Evolutionary conservation across 2,888 invertebrate genomes (phyloP).

Genomic region (Cryptosula pallasiana): DNA sequence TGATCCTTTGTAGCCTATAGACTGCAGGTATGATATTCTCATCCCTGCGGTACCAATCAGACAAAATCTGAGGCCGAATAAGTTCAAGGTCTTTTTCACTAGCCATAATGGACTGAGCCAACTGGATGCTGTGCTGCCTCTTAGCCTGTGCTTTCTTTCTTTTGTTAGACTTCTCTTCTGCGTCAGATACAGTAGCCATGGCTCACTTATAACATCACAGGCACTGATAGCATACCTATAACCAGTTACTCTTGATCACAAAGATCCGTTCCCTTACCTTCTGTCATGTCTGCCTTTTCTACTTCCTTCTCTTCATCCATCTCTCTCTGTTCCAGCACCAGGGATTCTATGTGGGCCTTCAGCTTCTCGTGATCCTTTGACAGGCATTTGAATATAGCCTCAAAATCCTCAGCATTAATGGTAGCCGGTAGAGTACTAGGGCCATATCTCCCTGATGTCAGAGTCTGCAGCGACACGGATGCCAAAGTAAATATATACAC

Average conservation of each 20-base stretch:
- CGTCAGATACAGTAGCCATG: too few species aligned
- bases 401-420: constrained; percentile 52
- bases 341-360: constrained; percentile 48
- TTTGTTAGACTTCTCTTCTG: constrained; percentile 1
- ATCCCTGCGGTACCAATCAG: constrained; percentile 52
- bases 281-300: constrained; percentile 21
- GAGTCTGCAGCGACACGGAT: constrained; percentile 40
- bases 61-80: constrained; percentile 47
- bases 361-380: background rate
- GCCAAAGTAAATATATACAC: background rate
- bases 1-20: constrained; percentile 40
- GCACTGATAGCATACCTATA: too few species aligned
- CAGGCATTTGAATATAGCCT: constrained; percentile 30
- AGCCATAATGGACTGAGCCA: background rate
- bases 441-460: constrained; percentile 55
- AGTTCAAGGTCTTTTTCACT: constrained; percentile 11
- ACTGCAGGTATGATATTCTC: constrained; percentile 44
- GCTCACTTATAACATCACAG: too few species aligned
- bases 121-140: constrained; percentile 34
- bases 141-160: constrained; percentile 17
- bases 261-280: too few species aligned
- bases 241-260: too few species aligned
- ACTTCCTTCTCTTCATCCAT: constrained; percentile 24
- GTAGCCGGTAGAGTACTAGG: constrained; percentile 47
- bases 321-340: constrained; percentile 25